phyloP scores from a whole-genome alignment of 2,888 invertebrate species.

The Monochamus alternatus region DNA sequence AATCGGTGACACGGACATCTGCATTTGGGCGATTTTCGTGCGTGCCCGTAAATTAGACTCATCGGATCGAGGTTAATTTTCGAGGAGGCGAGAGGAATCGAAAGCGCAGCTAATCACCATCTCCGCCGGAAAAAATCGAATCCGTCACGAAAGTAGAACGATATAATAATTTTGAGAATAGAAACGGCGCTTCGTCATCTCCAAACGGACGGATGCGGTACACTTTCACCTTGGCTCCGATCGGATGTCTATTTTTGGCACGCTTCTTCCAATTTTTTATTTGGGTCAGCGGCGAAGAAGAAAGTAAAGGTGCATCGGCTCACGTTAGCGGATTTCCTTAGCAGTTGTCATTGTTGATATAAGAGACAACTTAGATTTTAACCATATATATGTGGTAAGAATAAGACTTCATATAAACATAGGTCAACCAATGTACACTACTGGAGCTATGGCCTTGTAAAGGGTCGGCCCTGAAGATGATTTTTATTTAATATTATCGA shows the following conservation, averaged over 20 bases:
- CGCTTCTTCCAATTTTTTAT: slow-evolving; percentile 17
- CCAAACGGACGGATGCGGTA: slow-evolving; percentile 15
- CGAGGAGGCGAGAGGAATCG: slow-evolving; percentile 5
- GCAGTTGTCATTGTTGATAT: not conserved
- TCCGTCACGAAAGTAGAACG: slow-evolving; percentile 18
- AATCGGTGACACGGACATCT: not conserved
- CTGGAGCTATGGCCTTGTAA: no score
- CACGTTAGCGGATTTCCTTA: not conserved
- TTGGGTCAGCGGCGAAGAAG: slow-evolving; percentile 20
- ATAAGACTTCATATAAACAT: no score
- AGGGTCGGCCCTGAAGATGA: no score
- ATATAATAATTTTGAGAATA: slow-evolving; percentile 5
- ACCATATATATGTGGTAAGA: no score
- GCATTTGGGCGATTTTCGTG: slow-evolving; percentile 3
- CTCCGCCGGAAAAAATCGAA: slow-evolving; percentile 10
- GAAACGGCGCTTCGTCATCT: slow-evolving; percentile 8
- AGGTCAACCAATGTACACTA: no score
- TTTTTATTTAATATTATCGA: no score
- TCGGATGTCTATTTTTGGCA: slow-evolving; percentile 19
- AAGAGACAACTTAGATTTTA: no score
- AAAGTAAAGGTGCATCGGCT: slow-evolving; percentile 16
- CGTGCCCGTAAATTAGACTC: slow-evolving; percentile 11
- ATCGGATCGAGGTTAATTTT: slow-evolving; percentile 25
- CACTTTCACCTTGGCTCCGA: slow-evolving; percentile 27
- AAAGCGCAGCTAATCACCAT: slow-evolving; percentile 18